Evolutionary conservation across 2,113 vertebrate species (phyloP), one percentile per base, ranked within the genome.

Genomic region (Brachyistius frenatus): DNA sequence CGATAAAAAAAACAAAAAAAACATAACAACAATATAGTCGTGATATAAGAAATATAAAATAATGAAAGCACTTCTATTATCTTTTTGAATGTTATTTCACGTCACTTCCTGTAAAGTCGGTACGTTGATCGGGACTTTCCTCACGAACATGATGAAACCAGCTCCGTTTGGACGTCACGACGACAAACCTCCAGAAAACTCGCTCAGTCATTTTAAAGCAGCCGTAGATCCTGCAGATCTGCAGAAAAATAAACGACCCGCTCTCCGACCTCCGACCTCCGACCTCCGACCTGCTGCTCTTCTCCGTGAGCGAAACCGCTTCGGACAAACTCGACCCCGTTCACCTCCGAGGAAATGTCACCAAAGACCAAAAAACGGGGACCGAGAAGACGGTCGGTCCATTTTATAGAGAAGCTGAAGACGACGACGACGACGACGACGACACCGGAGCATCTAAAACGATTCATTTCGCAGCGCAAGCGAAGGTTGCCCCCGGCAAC

Each of bases 311-410:
- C 11, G 14, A 67, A 84, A 84, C 62, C 61, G 10, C 69, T 86
- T 60, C 10, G 16, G 81, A 86, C 84, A 71, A 78, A 66, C 46
- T 31, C 0, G 15, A 80, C 73, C 85, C 30, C 31, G 0, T 10
- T 50, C 70, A 55, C 58, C 87, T 72, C 54, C 7, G 0, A 32
- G 60, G 13, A 90, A 93, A 93, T 90, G 91, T 84, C 89, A 89
- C 56, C 5, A 54, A 66, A 69, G 30, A 39, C 23, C 23, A 23
- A 23, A 23, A 60, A 63, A 41, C 5, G 2, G 14, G 44, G 6
- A 72, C 41, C 35, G 31, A 46, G 8, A 7, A 37, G 35, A 33
- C 35, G 8, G 15, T 35, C 14, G 4, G 13, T 6, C 49, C 1
- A 3, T 49, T 13, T 8, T 1, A 41, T 3, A 6, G 16, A 7